These are phyloP conservation scores for Halesus radiatus DNA, from an alignment of 1,140 invertebrate species.

Conservation along the genomic window DNA sequence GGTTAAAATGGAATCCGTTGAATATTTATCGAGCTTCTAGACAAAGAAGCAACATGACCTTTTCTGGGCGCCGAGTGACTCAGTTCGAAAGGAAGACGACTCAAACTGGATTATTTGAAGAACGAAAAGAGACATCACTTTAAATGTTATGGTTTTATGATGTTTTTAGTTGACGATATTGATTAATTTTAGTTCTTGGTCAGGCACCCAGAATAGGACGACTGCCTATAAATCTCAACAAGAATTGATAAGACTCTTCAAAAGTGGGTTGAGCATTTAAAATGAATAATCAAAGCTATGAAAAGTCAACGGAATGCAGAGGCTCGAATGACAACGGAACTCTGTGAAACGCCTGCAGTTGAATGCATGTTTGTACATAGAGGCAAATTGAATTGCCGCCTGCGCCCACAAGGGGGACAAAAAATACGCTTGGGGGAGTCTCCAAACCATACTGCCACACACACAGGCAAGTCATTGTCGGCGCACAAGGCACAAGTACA, in stretches of 20 bases:
- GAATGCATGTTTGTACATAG: conserved; percentile 36
- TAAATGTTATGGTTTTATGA: too few species aligned
- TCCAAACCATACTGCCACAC: background rate
- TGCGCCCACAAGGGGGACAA: background rate
- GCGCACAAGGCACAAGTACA: background rate
- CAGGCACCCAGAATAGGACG: too few species aligned
- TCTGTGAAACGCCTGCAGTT: conserved; percentile 29
- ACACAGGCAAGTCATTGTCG: background rate
- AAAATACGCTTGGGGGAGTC: conserved; percentile 36
- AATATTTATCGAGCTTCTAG: conserved; percentile 23
- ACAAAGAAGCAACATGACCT: conserved; percentile 25
- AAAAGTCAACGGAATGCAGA: conserved; percentile 5
- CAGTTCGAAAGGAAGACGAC: background rate
- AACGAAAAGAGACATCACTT: background rate
- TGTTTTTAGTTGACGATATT: too few species aligned
- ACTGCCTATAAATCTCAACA: too few species aligned
- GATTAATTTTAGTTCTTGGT: too few species aligned
- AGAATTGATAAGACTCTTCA: too few species aligned
- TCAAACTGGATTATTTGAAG: conserved; percentile 7
- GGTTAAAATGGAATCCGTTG: conserved; percentile 15
- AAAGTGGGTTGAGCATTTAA: too few species aligned
- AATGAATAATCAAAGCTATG: background rate
- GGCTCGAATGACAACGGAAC: conserved; percentile 9
- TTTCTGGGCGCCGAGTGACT: background rate
- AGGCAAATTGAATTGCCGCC: conserved; percentile 31